Percentiles rank a stretch among this genome's conserved stretches.
These are phyloP conservation scores for Drosophila eohydei DNA, from an alignment of 2,888 invertebrate species.

Conservation along the genomic window DNA sequence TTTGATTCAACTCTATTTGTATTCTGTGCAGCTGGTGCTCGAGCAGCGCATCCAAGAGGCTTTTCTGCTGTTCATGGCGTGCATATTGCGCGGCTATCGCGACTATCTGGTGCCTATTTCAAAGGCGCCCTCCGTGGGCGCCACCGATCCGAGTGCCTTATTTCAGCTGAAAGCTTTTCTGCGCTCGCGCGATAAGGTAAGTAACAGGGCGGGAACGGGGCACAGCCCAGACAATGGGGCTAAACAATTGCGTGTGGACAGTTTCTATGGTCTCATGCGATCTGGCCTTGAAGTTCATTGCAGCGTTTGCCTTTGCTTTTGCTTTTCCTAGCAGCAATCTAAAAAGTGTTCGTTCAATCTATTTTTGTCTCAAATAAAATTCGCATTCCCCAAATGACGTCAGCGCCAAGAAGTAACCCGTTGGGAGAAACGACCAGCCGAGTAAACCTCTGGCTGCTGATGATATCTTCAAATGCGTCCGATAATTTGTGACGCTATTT, in stretches of 20 bases:
- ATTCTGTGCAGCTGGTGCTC: conserved; percentile 88
- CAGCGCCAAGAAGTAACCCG: conserved; percentile 9
- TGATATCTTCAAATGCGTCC: conserved; percentile 3
- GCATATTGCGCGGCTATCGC: conserved; percentile 95
- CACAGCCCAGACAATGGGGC: neutral
- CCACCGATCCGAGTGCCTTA: conserved; percentile 97
- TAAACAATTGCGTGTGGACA: neutral
- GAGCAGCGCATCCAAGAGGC: conserved; percentile 98
- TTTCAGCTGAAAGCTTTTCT: conserved; percentile 97
- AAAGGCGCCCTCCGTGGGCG: conserved; percentile 95
- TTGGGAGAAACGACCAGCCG: neutral
- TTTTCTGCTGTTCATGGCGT: conserved; percentile 97
- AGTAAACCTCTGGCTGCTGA: neutral
- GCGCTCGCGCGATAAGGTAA: conserved; percentile 93
- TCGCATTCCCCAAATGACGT: conserved; percentile 26
- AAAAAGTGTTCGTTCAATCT: conserved; percentile 9
- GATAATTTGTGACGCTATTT: neutral
- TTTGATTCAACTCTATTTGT: neutral
- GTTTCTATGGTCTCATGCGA: neutral
- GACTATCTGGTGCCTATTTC: conserved; percentile 95
- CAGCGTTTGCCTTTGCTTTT: neutral
- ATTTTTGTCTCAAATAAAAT: conserved; percentile 21
- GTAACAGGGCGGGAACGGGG: neutral
- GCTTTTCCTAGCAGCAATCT: neutral
- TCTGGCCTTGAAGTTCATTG: conserved; percentile 6